Percentiles rank a stretch among this genome's conserved stretches.
phyloP scores from a whole-genome alignment of 1,140 invertebrate genomes.

The Diuraphis noxia region DNA sequence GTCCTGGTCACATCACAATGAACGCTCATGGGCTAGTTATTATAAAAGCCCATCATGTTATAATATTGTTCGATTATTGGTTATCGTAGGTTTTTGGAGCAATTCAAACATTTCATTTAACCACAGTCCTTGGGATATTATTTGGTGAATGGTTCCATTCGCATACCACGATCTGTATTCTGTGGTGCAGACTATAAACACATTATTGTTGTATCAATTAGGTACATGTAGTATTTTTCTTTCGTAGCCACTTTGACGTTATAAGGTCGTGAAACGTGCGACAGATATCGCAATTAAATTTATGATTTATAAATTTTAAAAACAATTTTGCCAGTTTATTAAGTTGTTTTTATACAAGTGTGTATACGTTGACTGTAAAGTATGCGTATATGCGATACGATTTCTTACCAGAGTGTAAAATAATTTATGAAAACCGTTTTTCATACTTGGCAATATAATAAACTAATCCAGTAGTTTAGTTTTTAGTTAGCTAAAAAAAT shows the following conservation, averaged over 20 bases:
- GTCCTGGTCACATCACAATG: too few species aligned
- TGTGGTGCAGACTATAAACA: background rate
- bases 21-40: background rate
- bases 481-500: too few species aligned
- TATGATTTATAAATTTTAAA: background rate
- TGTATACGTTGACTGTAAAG: background rate
- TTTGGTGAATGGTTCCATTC: background rate
- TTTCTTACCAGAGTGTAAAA: too few species aligned
- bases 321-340: background rate
- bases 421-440: background rate
- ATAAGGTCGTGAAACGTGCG: background rate
- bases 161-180: background rate
- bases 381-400: too few species aligned
- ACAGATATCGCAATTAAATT: background rate
- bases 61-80: background rate
- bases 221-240: background rate
- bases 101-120: slow-evolving; percentile 6
- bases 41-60: too few species aligned
- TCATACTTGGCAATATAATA: too few species aligned
- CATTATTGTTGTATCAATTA: background rate
- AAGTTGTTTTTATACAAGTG: background rate
- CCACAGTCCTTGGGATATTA: background rate
- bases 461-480: background rate
- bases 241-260: background rate
- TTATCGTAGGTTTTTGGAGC: background rate